Percentiles rank a stretch among this genome's conserved stretches.
These are phyloP conservation scores for Stomatorhinus walkeri DNA, from an alignment of 2,797 vertebrate genomes.

Conservation along the genomic window DNA sequence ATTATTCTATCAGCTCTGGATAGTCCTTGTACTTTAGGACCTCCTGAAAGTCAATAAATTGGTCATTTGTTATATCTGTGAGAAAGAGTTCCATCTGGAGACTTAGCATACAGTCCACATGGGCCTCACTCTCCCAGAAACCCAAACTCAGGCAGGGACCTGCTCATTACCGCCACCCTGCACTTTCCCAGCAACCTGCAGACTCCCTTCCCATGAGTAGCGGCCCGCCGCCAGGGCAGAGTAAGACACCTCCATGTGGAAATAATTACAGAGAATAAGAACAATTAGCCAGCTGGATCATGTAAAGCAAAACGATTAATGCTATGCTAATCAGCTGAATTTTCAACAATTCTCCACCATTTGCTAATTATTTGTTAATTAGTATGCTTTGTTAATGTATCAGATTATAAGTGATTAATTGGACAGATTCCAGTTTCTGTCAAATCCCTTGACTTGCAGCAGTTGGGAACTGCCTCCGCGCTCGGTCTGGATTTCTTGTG, in stretches of 20 bases:
- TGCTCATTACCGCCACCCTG: not conserved
- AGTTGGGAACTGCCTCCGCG: not conserved
- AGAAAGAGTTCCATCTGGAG: not conserved
- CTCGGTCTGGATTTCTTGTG: not conserved
- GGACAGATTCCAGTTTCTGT: constrained; percentile 49
- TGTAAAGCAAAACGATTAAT: constrained; percentile 65
- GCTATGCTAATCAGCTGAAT: constrained; percentile 61
- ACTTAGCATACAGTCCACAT: not conserved
- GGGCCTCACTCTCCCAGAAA: not conserved
- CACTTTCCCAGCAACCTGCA: not conserved
- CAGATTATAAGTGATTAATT: constrained; percentile 51
- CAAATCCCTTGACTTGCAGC: constrained; percentile 40
- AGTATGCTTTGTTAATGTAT: constrained; percentile 46
- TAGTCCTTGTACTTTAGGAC: not conserved
- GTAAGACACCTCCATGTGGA: constrained; percentile 33
- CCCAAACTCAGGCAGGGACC: not conserved
- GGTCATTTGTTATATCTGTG: not conserved
- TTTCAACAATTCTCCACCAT: constrained; percentile 55
- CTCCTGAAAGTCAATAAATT: not conserved
- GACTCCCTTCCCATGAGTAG: not conserved
- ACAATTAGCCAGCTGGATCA: constrained; percentile 65
- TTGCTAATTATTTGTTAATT: constrained; percentile 60
- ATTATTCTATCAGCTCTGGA: not conserved
- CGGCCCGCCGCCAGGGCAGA: constrained; percentile 5
- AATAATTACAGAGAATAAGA: constrained; percentile 46